A percentile compares a stretch with the other conserved stretches of the same genome.
phyloP scores from a whole-genome alignment of 2,113 vertebrate species.

The Halcyon senegalensis region DNA sequence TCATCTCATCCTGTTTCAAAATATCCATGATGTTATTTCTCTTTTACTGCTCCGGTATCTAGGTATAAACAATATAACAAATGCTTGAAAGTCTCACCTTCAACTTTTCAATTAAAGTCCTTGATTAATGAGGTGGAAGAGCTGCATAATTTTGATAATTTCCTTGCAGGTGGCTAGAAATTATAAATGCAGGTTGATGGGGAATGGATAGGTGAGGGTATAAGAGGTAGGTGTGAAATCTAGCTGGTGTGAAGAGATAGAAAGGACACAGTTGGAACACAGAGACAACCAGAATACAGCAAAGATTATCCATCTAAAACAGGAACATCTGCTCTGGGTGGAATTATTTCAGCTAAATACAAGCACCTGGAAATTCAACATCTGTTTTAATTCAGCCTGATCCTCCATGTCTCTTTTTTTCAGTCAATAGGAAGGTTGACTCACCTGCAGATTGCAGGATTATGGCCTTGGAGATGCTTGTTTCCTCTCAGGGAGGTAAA shows the following conservation, averaged over 20 bases:
- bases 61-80: background rate
- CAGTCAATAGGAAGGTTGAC: background rate
- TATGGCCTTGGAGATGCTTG: background rate
- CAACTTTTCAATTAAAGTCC: background rate
- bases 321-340: background rate
- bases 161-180: background rate
- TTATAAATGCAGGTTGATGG: background rate
- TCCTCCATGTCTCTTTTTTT: background rate
- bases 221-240: background rate
- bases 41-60: background rate
- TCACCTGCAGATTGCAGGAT: background rate
- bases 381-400: background rate
- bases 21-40: background rate
- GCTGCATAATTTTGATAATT: background rate
- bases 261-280: background rate
- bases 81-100: background rate
- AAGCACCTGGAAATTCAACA: background rate
- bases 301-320: background rate
- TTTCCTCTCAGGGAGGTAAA: background rate
- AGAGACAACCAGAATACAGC: background rate
- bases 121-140: conserved; percentile 28
- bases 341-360: background rate
- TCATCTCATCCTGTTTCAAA: background rate
- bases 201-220: background rate
- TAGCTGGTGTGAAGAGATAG: background rate